Evolutionary conservation across 1,140 invertebrate genomes (phyloP).

Genomic region (Pseudobourletiella spinata): DNA sequence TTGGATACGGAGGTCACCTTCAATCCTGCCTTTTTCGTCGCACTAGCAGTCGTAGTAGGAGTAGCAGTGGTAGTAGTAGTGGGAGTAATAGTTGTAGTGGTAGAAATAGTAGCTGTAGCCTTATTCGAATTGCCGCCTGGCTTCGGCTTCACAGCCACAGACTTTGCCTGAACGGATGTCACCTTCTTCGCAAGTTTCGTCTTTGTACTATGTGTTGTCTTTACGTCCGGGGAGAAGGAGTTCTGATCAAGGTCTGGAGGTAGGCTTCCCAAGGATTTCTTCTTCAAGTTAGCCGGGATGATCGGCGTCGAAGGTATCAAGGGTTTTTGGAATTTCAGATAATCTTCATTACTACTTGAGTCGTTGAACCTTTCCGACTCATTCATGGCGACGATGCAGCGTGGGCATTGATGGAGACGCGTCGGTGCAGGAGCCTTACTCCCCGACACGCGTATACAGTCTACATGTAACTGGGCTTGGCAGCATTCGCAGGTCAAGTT

Average conservation of each 20-base stretch:
- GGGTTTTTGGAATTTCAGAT: conserved; percentile 2
- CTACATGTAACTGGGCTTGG: conserved; percentile 2
- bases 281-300: neutral
- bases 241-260: neutral
- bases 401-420: neutral
- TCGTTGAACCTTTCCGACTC: neutral
- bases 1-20: neutral
- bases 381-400: neutral
- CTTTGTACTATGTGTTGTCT: neutral
- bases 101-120: too few relatives aligned
- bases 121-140: too few relatives aligned
- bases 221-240: too few relatives aligned
- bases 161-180: too few relatives aligned
- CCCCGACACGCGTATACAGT: conserved; percentile 10
- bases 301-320: neutral
- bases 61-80: neutral
- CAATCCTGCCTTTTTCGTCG: neutral
- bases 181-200: neutral
- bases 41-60: neutral
- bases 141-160: too few relatives aligned
- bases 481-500: conserved; percentile 5
- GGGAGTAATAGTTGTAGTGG: too few relatives aligned
- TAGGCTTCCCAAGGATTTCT: neutral
- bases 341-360: neutral
- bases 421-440: conserved; percentile 4